Conservation (phyloP, 2,797 vertebrate species). For the Sebastes baramenuke region DNA sequence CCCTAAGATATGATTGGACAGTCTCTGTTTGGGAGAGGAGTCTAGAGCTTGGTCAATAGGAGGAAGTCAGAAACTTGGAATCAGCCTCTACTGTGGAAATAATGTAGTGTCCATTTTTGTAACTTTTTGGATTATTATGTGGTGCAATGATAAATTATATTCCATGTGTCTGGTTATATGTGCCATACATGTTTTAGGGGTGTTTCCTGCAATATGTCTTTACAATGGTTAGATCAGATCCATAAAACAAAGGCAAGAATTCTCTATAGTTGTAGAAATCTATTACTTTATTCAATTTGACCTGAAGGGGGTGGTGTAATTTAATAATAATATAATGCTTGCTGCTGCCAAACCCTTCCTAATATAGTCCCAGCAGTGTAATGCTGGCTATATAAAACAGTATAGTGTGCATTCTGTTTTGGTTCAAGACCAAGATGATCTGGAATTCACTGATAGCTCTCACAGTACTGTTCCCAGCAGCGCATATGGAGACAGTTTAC, state of each 20-base stretch:
- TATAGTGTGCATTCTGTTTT: not conserved
- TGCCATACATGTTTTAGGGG: not conserved
- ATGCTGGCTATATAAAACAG: not conserved
- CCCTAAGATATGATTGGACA: not conserved
- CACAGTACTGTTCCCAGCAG: not conserved
- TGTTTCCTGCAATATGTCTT: not conserved
- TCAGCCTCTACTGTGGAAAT: not conserved
- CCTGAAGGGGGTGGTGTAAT: conserved; percentile 12
- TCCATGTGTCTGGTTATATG: not conserved
- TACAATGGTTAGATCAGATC: not conserved
- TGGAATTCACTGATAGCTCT: not conserved
- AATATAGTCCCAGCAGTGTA: not conserved
- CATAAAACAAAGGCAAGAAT: not conserved
- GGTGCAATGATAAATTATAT: not conserved
- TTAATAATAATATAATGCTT: not conserved
- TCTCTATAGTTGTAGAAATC: not conserved
- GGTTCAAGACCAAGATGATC: conserved; percentile 13
- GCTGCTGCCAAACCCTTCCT: not conserved
- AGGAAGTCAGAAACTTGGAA: not conserved
- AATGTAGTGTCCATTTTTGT: not conserved
- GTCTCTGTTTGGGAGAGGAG: not conserved
- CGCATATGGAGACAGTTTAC: conserved; percentile 35
- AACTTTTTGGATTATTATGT: not conserved
- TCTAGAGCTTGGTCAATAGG: not conserved
- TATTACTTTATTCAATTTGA: not conserved